Evolutionary conservation across 2,888 invertebrate species (phyloP), one percentile per base, ranked within the genome.

Genomic region (Ditula angustiorana): DNA sequence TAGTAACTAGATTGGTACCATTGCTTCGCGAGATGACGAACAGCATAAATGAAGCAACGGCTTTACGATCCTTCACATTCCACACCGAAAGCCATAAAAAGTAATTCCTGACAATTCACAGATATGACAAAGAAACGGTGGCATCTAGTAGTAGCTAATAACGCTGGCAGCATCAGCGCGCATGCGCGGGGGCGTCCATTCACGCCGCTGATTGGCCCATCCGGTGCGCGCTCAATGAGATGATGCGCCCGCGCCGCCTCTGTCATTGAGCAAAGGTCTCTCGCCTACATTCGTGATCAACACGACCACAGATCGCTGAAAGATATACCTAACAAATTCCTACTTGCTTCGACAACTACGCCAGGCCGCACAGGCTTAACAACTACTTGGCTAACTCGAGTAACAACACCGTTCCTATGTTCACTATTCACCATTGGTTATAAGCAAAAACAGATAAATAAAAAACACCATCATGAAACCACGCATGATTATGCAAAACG

Each of bases 141-240:
- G 87, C 81, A 85, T 78, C 77, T 87, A 86, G 86, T 88, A 87
- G 86, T 81, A 87, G 88, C 83, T 88, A 88, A 88, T 84, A 87
- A 83, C 82, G 84, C 83, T 78, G 79, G 81, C 82, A 78, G 79
- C 82, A 79, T 72, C 73, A 67, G 71, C 66, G 77, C 79, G 81
- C 82, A 79, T 72, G 78, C 83, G 90, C 90, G 92, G 92, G 88
- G 92, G 91, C 92, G 92, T 85, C 90, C 92, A 92, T 92, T 92
- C 92, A 92, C 90, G 89, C 80, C 81, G 90, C 90, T 92, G 92
- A 92, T 92, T 92, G 92, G 92, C 81, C 86, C 92, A 92, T 92
- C 92, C 92, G 92, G 92, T 92, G 88, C 85, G 84, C 86, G 81
- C 86, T 92, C 91, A 92, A 92, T 92, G 92, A 92, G 90, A 90